Conservation (phyloP, 2,888 invertebrate genomes). For the Caenorhabditis angaria region DNA sequence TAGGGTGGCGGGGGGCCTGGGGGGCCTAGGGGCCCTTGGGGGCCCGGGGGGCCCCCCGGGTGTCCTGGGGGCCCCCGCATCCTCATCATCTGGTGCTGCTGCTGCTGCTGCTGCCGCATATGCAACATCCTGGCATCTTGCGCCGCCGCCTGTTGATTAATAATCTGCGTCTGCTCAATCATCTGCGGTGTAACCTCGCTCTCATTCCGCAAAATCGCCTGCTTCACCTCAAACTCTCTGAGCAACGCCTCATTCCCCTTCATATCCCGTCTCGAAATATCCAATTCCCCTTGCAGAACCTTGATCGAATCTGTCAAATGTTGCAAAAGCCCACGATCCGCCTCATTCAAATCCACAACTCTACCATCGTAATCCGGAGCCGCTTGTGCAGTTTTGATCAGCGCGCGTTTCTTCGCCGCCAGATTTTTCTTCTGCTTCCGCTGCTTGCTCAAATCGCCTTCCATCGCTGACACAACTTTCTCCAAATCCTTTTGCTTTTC, state of each 20-base stretch:
- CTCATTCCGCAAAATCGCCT: conserved; percentile 27
- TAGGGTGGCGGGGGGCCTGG: not conserved
- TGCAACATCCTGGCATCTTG: conserved; percentile 6
- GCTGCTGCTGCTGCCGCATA: conserved; percentile 8
- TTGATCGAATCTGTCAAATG: conserved; percentile 37
- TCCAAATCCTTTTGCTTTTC: conserved; percentile 22
- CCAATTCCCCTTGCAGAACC: conserved; percentile 42
- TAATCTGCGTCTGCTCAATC: conserved; percentile 13
- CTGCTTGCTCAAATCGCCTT: conserved; percentile 28
- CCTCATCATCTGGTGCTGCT: conserved; percentile 8
- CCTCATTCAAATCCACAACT: conserved; percentile 42
- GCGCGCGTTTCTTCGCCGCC: conserved; percentile 61
- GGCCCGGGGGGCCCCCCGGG: conserved; percentile 3
- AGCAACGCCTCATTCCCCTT: conserved; percentile 34
- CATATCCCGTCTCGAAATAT: conserved; percentile 46
- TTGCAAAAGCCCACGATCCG: conserved; percentile 32
- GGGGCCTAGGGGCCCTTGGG: not conserved
- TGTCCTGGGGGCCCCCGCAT: conserved; percentile 10
- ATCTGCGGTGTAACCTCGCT: conserved; percentile 21
- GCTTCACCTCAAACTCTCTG: conserved; percentile 36
- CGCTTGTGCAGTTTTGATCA: conserved; percentile 44
- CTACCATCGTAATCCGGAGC: conserved; percentile 35
- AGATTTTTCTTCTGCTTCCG: conserved; percentile 69
- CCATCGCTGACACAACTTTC: conserved; percentile 10
- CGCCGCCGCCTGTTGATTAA: conserved; percentile 16